A percentile compares a stretch with the other conserved stretches of the same genome.
Conservation (phyloP, 2,113 vertebrate species). For the Anoura caudifer region DNA sequence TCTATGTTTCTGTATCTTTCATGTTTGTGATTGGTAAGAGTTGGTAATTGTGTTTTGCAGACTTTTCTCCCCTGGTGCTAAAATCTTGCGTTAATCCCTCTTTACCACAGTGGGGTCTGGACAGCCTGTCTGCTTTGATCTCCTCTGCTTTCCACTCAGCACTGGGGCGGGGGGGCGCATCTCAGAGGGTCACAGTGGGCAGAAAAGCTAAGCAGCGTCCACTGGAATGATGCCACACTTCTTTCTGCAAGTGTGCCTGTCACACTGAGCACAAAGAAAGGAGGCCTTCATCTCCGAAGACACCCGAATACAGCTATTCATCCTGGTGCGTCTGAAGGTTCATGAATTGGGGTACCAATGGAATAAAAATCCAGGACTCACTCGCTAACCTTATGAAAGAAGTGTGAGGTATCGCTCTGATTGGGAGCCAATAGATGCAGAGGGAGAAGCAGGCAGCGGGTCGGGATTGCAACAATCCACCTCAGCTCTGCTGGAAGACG, state of each 20-base stretch:
- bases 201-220: background rate
- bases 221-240: background rate
- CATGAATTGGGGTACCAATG: background rate
- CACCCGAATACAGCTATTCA: background rate
- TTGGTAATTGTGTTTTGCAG: background rate
- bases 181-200: accelerated
- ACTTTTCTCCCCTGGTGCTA: background rate
- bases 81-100: background rate
- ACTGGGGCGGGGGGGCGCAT: no score
- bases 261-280: background rate
- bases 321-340: background rate
- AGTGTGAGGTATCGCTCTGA: background rate
- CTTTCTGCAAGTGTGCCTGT: background rate
- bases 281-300: background rate
- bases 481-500: background rate
- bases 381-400: background rate
- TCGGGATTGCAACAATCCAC: background rate
- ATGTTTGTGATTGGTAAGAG: background rate
- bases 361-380: background rate
- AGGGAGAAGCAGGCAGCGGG: background rate
- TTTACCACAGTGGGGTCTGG: background rate
- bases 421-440: background rate
- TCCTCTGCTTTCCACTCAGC: background rate
- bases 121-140: background rate
- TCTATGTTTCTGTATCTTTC: background rate